Evolutionary conservation across 1,140 invertebrate species (phyloP).

Genomic region (Antheraea pernyi): DNA sequence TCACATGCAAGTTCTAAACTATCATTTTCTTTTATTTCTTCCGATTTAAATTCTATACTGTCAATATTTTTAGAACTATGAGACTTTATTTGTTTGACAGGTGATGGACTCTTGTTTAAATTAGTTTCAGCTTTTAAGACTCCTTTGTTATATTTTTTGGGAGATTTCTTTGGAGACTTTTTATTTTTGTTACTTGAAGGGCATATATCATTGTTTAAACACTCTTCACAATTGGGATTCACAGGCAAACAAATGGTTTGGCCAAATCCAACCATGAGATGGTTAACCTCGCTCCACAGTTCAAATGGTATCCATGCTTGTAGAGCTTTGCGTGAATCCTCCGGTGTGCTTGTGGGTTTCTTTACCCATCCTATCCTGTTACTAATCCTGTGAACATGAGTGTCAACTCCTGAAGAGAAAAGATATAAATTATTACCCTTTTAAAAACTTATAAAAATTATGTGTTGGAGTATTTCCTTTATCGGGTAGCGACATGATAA

Average conservation of each 20-base stretch:
- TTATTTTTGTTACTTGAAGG: slow-evolving; percentile 81
- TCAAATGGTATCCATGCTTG: slow-evolving; percentile 93
- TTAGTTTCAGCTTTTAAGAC: neutral
- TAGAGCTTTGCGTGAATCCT: slow-evolving; percentile 91
- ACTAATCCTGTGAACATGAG: slow-evolving; percentile 97
- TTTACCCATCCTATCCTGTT: slow-evolving; percentile 93
- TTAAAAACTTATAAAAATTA: no score
- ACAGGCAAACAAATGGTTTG: slow-evolving; percentile 93
- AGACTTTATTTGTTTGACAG: neutral
- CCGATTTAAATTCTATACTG: slow-evolving; percentile 9
- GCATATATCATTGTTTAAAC: slow-evolving; percentile 92
- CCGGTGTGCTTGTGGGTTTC: slow-evolving; percentile 90
- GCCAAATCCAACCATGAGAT: slow-evolving; percentile 97
- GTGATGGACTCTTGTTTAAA: neutral
- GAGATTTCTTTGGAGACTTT: slow-evolving; percentile 45
- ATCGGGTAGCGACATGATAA: no score
- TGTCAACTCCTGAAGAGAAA: slow-evolving; percentile 88
- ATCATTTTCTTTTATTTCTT: neutral
- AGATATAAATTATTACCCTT: no score
- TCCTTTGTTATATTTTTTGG: slow-evolving; percentile 24
- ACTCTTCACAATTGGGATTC: slow-evolving; percentile 89
- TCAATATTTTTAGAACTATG: slow-evolving; percentile 1
- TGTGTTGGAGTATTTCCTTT: no score
- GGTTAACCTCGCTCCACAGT: slow-evolving; percentile 94
- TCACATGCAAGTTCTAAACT: neutral